These are phyloP conservation scores for Myrmecobius fasciatus DNA, from an alignment of 2,113 vertebrate species.

Conservation along the genomic window DNA sequence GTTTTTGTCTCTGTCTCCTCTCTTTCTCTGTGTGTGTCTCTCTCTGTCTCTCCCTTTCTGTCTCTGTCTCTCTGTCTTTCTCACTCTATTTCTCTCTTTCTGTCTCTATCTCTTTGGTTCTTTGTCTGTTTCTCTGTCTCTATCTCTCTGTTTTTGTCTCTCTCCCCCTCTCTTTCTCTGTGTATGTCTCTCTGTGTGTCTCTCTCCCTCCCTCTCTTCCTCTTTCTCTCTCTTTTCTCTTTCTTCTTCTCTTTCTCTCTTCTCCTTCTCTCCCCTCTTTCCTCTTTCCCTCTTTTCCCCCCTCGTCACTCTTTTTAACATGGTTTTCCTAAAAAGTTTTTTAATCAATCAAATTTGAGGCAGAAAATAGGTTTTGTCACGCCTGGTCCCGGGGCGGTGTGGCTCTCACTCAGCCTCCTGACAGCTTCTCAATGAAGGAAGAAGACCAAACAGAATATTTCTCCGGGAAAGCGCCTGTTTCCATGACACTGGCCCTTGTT, in stretches of 20 bases:
- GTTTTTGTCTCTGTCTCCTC: too few relatives aligned
- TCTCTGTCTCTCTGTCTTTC: constrained; percentile 85
- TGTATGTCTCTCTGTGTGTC: too few relatives aligned
- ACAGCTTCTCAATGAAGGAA: constrained; percentile 96
- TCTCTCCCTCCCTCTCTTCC: too few relatives aligned
- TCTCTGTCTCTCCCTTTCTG: too few relatives aligned
- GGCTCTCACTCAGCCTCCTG: constrained; percentile 93
- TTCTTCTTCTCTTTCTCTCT: constrained; percentile 73
- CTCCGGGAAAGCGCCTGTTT: constrained; percentile 92
- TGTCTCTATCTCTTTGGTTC: too few relatives aligned
- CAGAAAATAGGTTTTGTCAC: constrained; percentile 99
- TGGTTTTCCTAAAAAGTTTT: constrained; percentile 99
- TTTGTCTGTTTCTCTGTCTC: too few relatives aligned
- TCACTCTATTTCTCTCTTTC: constrained; percentile 79
- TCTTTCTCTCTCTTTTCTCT: background rate
- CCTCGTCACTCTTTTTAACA: constrained; percentile 95
- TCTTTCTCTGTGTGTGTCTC: too few relatives aligned
- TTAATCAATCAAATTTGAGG: constrained; percentile 99
- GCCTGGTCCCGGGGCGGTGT: constrained; percentile 94
- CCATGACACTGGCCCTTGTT: constrained; percentile 94
- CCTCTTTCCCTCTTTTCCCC: constrained; percentile 88
- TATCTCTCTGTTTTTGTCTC: constrained; percentile 82
- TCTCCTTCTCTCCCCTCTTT: constrained; percentile 60
- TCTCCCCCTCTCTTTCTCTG: constrained; percentile 88
- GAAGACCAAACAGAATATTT: constrained; percentile 91